Conservation (phyloP, 92 coral and sea anemone genomes). For the Porites rus region DNA sequence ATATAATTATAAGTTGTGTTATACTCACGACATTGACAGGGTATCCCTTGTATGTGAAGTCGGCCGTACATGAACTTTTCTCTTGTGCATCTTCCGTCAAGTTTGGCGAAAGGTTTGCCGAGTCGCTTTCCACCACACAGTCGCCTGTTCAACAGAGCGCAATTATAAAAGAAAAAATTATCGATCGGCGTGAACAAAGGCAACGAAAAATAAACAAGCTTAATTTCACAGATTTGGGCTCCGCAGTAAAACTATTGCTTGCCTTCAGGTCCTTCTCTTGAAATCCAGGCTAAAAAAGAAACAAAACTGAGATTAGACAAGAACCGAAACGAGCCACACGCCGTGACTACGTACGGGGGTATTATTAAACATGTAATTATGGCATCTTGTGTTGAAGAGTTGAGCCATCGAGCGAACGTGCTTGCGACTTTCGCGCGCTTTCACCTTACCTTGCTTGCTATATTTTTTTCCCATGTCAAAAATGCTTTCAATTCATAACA, state of each 20-base stretch:
- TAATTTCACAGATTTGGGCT: constrained; percentile 44
- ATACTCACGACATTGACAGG: constrained; percentile 97
- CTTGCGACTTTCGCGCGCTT: constrained; percentile 24
- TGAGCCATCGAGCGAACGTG: constrained; percentile 62
- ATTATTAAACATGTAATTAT: constrained; percentile 61
- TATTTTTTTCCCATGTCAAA: constrained; percentile 84
- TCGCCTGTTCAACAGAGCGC: constrained; percentile 74
- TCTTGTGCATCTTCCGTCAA: constrained; percentile 77
- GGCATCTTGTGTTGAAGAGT: constrained; percentile 57
- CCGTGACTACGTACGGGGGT: constrained; percentile 46
- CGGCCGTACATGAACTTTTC: constrained; percentile 90
- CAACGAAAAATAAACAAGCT: constrained; percentile 58
- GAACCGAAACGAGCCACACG: constrained; percentile 35
- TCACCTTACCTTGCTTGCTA: constrained; percentile 83
- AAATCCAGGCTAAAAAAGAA: constrained; percentile 92
- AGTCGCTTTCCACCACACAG: constrained; percentile 96
- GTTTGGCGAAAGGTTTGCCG: constrained; percentile 73
- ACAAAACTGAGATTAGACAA: constrained; percentile 30
- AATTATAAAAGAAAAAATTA: constrained; percentile 33
- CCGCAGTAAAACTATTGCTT: constrained; percentile 6
- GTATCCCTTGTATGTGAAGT: constrained; percentile 96
- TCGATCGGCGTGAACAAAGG: constrained; percentile 32
- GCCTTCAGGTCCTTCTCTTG: constrained; percentile 99
- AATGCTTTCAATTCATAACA: constrained; percentile 28
- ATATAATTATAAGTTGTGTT: not conserved